phyloP scores from a whole-genome alignment of 1,140 invertebrate species.

The Catajapyx aquilonaris region DNA sequence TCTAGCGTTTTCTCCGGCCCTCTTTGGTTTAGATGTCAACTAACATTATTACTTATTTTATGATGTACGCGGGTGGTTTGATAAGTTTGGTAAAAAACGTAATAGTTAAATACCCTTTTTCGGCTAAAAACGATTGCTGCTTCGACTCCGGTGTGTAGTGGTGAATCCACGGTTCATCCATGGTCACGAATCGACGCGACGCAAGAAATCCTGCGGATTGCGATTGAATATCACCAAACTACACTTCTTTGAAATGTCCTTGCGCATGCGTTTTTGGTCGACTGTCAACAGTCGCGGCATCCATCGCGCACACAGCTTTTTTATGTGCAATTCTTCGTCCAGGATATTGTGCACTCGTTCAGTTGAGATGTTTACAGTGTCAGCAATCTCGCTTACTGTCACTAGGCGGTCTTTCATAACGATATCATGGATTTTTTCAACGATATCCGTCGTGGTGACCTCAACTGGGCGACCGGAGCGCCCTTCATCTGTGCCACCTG shows the following conservation, averaged over 20 bases:
- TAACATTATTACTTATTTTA: too few species aligned
- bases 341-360: neutral
- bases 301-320: neutral
- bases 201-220: slow-evolving; percentile 13
- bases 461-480: neutral
- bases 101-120: too few species aligned
- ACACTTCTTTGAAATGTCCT: neutral
- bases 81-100: too few species aligned
- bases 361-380: neutral
- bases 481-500: neutral
- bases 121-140: too few species aligned
- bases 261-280: neutral
- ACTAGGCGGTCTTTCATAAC: neutral
- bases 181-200: slow-evolving; percentile 16
- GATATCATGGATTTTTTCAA: neutral
- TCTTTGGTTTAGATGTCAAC: too few species aligned
- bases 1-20: too few species aligned
- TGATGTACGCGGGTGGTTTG: too few species aligned
- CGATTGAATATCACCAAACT: slow-evolving; percentile 9
- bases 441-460: neutral
- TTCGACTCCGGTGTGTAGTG: slow-evolving; percentile 19
- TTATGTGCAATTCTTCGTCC: neutral
- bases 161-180: slow-evolving; percentile 21
- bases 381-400: neutral
- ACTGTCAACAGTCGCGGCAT: neutral